A percentile compares a stretch with the other conserved stretches of the same genome.
phyloP scores from a whole-genome alignment of 2,113 vertebrate genomes.

The Rhinogobius similis region DNA sequence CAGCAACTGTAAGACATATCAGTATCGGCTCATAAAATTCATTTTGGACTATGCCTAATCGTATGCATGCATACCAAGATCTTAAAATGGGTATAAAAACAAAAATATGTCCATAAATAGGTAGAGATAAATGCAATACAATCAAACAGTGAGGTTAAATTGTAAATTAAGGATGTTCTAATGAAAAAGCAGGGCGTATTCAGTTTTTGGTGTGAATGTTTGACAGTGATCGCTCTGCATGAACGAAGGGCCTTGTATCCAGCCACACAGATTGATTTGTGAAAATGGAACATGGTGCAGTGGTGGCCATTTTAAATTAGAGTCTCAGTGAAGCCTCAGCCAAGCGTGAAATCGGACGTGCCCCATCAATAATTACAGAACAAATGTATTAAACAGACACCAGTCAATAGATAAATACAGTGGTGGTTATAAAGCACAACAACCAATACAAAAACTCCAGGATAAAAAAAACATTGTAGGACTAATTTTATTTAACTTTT shows the following conservation, averaged over 20 bases:
- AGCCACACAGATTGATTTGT: slow-evolving; percentile 57
- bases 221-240: not conserved
- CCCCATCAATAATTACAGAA: slow-evolving; percentile 75
- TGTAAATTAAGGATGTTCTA: too few species aligned
- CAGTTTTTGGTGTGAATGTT: not conserved
- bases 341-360: slow-evolving; percentile 83
- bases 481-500: too few species aligned
- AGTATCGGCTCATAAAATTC: too few species aligned
- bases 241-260: slow-evolving; percentile 15
- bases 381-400: slow-evolving; percentile 32
- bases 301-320: slow-evolving; percentile 49
- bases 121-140: too few species aligned
- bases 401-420: not conserved
- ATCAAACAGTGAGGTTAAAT: too few species aligned
- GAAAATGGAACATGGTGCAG: slow-evolving; percentile 60
- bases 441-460: not conserved
- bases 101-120: too few species aligned
- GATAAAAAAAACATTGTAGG: too few species aligned
- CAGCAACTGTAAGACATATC: too few species aligned
- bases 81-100: too few species aligned
- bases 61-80: too few species aligned
- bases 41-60: too few species aligned
- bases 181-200: not conserved
- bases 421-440: not conserved
- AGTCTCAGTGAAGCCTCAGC: slow-evolving; percentile 55